Percentiles rank a stretch among this genome's conserved stretches.
Conservation (phyloP, 2,888 invertebrate genomes). For the Entomobrya proxima region DNA sequence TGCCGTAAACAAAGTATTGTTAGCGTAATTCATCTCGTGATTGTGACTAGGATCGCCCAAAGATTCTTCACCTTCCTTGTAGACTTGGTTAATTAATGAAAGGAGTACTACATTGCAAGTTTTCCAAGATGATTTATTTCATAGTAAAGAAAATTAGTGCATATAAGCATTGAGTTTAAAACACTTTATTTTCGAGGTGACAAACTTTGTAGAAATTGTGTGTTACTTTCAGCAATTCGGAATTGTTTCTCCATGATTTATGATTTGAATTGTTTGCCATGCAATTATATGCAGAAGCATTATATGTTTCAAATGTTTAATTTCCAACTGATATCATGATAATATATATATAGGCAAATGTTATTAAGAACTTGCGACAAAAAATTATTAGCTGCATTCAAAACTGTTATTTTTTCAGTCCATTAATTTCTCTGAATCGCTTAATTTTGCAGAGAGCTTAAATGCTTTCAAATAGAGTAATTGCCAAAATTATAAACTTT, state of each 20-base stretch:
- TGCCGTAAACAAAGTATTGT: too few relatives aligned
- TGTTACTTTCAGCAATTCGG: constrained; percentile 5
- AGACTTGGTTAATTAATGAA: too few relatives aligned
- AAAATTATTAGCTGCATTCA: constrained; percentile 26
- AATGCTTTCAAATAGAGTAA: constrained; percentile 37
- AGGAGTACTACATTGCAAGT: too few relatives aligned
- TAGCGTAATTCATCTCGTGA: background rate
- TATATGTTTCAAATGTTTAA: background rate
- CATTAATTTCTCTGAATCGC: constrained; percentile 33
- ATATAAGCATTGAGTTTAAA: background rate
- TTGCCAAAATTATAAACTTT: constrained; percentile 64
- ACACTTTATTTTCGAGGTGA: background rate
- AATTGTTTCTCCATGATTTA: constrained; percentile 58
- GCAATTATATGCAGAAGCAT: constrained; percentile 48
- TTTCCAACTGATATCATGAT: too few relatives aligned
- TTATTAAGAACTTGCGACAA: background rate
- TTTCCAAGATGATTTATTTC: too few relatives aligned
- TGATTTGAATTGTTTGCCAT: constrained; percentile 15
- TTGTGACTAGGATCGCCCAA: too few relatives aligned
- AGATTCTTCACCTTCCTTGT: too few relatives aligned
- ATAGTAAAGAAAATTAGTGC: constrained; percentile 1
- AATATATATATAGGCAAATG: background rate
- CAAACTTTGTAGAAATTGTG: constrained; percentile 47
- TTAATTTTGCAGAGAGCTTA: background rate
- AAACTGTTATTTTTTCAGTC: constrained; percentile 58